Evolutionary conservation across 2,113 vertebrate species (phyloP).

Genomic region (Equus przewalskii): DNA sequence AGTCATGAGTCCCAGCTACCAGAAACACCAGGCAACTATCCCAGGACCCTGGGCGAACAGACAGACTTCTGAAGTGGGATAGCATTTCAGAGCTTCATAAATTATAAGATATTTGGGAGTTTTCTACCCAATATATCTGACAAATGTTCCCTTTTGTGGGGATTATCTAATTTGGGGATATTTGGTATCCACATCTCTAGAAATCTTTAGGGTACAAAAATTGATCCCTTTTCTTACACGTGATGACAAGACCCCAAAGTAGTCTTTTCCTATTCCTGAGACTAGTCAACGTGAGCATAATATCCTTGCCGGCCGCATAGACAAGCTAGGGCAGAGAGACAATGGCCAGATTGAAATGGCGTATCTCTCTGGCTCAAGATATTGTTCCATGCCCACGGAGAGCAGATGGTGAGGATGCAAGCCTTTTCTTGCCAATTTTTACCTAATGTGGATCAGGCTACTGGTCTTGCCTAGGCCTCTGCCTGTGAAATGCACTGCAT

Average conservation of each 20-base stretch:
- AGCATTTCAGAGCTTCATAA: constrained; percentile 46
- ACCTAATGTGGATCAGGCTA: background rate
- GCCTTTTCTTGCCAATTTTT: constrained; percentile 3
- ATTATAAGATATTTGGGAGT: background rate
- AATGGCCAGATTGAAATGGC: background rate
- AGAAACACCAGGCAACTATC: background rate
- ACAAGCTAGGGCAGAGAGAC: background rate
- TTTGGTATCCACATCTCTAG: constrained; percentile 51
- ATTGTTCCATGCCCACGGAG: background rate
- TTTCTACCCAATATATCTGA: constrained; percentile 31
- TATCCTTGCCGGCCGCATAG: background rate
- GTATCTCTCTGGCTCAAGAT: background rate
- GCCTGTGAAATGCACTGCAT: background rate
- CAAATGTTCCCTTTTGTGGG: constrained; percentile 51
- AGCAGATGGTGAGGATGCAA: background rate
- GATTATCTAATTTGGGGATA: constrained; percentile 1
- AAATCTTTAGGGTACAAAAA: constrained; percentile 59
- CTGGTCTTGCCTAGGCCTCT: background rate
- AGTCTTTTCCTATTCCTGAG: background rate
- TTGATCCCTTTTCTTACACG: background rate
- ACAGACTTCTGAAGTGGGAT: background rate
- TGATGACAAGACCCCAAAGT: constrained; percentile 44
- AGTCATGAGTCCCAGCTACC: background rate
- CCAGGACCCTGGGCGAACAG: background rate
- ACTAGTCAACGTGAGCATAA: background rate